Conservation (phyloP, 2,113 vertebrate species). For the Leptodactylus fuscus region DNA sequence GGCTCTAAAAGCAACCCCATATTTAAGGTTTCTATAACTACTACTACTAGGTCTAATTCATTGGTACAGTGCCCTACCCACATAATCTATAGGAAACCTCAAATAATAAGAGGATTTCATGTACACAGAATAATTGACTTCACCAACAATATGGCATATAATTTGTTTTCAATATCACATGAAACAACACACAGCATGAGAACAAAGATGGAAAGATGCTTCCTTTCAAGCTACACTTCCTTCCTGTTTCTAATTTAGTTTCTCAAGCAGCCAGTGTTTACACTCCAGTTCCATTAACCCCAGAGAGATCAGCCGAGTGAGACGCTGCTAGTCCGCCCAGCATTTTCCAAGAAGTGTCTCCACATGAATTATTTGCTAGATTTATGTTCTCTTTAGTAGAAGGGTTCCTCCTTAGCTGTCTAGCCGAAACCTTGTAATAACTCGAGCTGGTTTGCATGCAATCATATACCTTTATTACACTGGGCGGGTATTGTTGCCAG, state of each 20-base stretch:
- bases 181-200: conserved; percentile 25
- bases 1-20: background rate
- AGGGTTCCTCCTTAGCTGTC: conserved; percentile 36
- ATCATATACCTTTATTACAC: conserved; percentile 20
- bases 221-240: conserved; percentile 55
- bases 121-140: background rate
- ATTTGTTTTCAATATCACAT: conserved; percentile 17
- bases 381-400: conserved; percentile 14
- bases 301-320: conserved; percentile 5
- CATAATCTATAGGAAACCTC: background rate
- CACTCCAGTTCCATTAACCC: conserved; percentile 50
- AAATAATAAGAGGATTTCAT: background rate
- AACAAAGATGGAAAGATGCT: conserved; percentile 58
- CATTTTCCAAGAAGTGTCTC: conserved; percentile 45
- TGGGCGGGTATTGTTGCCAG: background rate
- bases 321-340: background rate
- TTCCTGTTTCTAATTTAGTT: conserved; percentile 60
- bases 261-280: conserved; percentile 49
- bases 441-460: background rate
- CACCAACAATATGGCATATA: background rate
- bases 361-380: conserved; percentile 26
- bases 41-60: background rate
- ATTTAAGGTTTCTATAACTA: background rate
- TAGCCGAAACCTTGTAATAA: background rate
- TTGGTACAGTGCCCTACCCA: background rate